Evolutionary conservation across 1,140 invertebrate species (phyloP).

Genomic region (Sinella curviseta): DNA sequence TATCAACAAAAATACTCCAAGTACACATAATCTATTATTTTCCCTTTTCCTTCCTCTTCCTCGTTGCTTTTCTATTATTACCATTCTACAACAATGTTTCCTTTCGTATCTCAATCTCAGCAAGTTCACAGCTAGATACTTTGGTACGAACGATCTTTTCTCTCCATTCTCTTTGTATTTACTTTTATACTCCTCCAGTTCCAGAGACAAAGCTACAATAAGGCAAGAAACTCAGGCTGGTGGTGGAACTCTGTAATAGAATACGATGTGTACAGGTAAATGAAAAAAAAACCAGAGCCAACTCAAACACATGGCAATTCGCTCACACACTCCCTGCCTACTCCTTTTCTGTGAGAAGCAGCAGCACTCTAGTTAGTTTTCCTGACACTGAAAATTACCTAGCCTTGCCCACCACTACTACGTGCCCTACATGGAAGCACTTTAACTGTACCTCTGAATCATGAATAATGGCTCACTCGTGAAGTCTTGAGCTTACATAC

Average conservation of each 20-base stretch:
- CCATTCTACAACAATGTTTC: no score
- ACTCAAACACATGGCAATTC: no score
- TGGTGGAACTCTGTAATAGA: no score
- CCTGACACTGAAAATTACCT: slow-evolving; percentile 14
- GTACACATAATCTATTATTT: neutral
- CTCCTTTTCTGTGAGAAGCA: no score
- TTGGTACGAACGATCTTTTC: neutral
- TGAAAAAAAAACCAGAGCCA: no score
- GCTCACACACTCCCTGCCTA: no score
- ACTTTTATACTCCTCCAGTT: no score
- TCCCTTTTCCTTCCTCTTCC: neutral
- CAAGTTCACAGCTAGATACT: neutral
- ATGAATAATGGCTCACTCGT: slow-evolving; percentile 10
- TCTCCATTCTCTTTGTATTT: neutral
- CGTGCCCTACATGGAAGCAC: neutral
- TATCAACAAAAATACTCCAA: neutral
- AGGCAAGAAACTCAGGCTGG: no score
- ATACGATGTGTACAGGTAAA: no score
- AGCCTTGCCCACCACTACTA: no score
- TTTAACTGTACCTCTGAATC: slow-evolving; percentile 15
- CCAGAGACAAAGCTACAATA: no score
- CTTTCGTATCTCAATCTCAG: neutral
- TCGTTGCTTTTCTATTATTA: neutral
- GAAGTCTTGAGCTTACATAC: neutral
- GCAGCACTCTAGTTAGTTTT: neutral